These are phyloP conservation scores for Halotydeus destructor DNA, from an alignment of 1,140 invertebrate genomes.

Conservation along the genomic window DNA sequence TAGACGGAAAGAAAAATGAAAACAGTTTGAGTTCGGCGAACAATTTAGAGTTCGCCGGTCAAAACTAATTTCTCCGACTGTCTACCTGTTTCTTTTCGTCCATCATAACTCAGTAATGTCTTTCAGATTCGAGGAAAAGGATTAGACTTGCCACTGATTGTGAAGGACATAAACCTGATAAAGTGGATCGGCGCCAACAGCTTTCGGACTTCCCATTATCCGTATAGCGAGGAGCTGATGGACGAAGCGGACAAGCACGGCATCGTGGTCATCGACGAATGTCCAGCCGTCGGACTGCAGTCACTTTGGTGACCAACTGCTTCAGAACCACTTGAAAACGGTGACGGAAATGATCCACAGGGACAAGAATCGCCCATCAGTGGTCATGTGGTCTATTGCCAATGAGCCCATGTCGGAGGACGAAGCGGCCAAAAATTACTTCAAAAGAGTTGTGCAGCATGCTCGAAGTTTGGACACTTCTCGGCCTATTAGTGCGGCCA, in stretches of 20 bases:
- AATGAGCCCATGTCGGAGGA: constrained; percentile 64
- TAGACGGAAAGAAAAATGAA: too few species aligned
- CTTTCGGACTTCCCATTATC: constrained; percentile 93
- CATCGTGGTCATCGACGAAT: constrained; percentile 88
- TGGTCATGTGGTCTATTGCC: constrained; percentile 87
- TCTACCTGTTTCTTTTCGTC: too few species aligned
- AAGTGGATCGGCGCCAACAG: constrained; percentile 87
- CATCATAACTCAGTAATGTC: too few species aligned
- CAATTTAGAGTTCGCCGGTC: too few species aligned
- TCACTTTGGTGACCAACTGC: constrained; percentile 35
- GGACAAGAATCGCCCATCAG: constrained; percentile 81
- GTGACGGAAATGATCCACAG: constrained; percentile 51
- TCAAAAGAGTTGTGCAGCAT: constrained; percentile 25
- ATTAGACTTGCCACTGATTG: constrained; percentile 43
- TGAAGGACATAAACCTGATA: constrained; percentile 67
- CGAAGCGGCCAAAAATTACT: constrained; percentile 51
- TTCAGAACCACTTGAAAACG: constrained; percentile 57
- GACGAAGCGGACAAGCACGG: constrained; percentile 78
- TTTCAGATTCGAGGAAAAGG: constrained; percentile 57
- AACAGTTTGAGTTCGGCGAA: too few species aligned
- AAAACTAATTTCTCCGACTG: too few species aligned
- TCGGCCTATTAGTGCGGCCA: constrained; percentile 52
- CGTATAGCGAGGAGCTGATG: constrained; percentile 94
- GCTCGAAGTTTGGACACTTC: constrained; percentile 39
- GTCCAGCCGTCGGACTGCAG: constrained; percentile 76